Conservation (phyloP, 2,113 vertebrate species). For the Neodon shergylaensis region DNA sequence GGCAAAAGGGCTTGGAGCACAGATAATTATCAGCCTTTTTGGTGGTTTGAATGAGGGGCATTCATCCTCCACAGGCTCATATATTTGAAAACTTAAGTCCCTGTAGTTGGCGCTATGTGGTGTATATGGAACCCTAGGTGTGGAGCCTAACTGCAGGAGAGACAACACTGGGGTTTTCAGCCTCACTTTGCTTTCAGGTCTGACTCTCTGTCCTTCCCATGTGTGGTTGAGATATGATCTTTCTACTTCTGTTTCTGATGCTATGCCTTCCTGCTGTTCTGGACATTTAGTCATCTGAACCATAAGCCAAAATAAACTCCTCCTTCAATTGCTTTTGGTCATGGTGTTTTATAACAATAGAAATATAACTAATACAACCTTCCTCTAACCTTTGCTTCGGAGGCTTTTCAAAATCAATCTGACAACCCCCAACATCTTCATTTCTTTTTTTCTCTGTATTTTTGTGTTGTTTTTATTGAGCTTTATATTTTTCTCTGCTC, state of each 20-base stretch:
- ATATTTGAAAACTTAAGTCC: neutral
- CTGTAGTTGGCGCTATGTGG: too few relatives aligned
- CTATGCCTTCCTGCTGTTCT: neutral
- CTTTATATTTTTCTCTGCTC: too few relatives aligned
- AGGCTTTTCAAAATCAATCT: neutral
- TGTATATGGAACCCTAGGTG: neutral
- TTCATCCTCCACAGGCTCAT: neutral
- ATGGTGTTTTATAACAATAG: neutral
- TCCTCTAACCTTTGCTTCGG: neutral
- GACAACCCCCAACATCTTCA: neutral
- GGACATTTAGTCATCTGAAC: neutral
- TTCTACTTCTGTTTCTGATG: neutral
- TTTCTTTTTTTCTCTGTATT: neutral
- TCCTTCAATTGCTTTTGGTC: neutral
- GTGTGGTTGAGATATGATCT: neutral
- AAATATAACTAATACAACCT: neutral
- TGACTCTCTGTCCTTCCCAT: neutral
- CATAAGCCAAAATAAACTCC: neutral
- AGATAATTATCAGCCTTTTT: neutral
- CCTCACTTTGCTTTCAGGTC: neutral
- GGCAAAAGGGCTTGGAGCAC: neutral
- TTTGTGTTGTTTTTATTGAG: too few relatives aligned
- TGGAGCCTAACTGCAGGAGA: neutral
- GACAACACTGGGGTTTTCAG: neutral
- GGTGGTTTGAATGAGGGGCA: neutral